Evolutionary conservation across 2,113 vertebrate genomes (phyloP), one percentile per base, ranked within the genome.

Genomic region (Ivindomyrus marchei): DNA sequence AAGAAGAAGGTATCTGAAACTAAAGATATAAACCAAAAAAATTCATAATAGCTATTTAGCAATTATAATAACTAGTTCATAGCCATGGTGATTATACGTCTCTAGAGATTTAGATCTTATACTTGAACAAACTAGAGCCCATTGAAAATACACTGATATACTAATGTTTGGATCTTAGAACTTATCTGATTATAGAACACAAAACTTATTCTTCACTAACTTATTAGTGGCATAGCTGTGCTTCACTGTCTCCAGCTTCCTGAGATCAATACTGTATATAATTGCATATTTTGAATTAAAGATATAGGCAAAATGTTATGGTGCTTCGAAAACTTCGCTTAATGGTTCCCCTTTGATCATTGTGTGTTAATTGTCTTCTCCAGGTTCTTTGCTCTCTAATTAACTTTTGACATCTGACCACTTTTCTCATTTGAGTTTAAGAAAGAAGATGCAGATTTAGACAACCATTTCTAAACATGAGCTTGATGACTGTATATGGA

Each of bases 1-100:
- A 77, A 53, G n/a, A 87, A 53, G 46, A 91, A 52, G 88, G 88
- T 87, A 85, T 15, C 70, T 4, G 36, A 85, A 19, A 45, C 27
- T 8, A 39, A 56, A 7, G 11, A 50, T 77, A 19, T 50, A 31
- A 19, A 31, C 17, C 8, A 46, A 27, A 77, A 83, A n/a, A 21
- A 21, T 0, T 24, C 9, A 85, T 42, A 47, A 85, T 24, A 85
- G 7, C 42, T 4, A n/a, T 85, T n/a, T 47, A n/a, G 45, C 3
- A 46, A 24, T 10, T 3, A 47, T 46, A 85, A 47, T 83, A 45
- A 21, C 15, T 83, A 77, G 80, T 85, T 24, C 42, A 85, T 45
- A 85, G 45, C 17, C 36, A 7, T 10, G 15, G 31, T 46, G 42
- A 45, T 46, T 21, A 84, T 21, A 84, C 0, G 15, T 45, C 17